A percentile compares a stretch with the other conserved stretches of the same genome.
These are phyloP conservation scores for Macropodus opercularis DNA, from an alignment of 2,797 vertebrate genomes.

Conservation along the genomic window DNA sequence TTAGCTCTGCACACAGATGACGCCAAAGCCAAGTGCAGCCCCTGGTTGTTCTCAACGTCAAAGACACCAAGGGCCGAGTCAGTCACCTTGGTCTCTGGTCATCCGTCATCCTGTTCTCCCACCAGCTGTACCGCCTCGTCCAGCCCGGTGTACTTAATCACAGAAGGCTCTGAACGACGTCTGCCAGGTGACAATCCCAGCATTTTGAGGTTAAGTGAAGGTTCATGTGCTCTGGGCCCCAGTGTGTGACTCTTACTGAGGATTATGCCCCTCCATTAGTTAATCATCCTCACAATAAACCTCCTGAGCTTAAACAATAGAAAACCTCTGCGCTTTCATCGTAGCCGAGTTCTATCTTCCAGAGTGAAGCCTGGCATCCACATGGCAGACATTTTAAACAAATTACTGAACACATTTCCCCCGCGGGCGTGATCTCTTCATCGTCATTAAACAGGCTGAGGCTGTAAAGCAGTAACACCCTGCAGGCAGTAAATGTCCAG, in stretches of 20 bases:
- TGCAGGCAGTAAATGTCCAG: slow-evolving; percentile 49
- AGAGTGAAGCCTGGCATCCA: slow-evolving; percentile 64
- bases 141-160: slow-evolving; percentile 9
- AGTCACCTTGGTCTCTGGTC: neutral
- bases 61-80: slow-evolving; percentile 5
- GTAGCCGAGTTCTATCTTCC: slow-evolving; percentile 61
- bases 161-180: slow-evolving; percentile 46
- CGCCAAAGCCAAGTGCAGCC: slow-evolving; percentile 9
- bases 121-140: slow-evolving; percentile 15
- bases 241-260: slow-evolving; percentile 68
- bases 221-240: slow-evolving; percentile 44
- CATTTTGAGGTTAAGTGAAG: slow-evolving; percentile 58
- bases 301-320: slow-evolving; percentile 68
- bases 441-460: slow-evolving; percentile 54
- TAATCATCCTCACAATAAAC: slow-evolving; percentile 76
- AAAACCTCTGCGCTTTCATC: slow-evolving; percentile 64
- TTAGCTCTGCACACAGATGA: neutral
- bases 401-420: slow-evolving; percentile 71
- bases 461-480: slow-evolving; percentile 39
- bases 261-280: slow-evolving; percentile 80
- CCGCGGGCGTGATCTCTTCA: slow-evolving; percentile 53
- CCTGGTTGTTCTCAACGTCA: slow-evolving; percentile 19
- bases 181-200: slow-evolving; percentile 50
- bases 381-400: slow-evolving; percentile 69
- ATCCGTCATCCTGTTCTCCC: neutral